These are phyloP conservation scores for Speoplatyrhinus poulsoni DNA, from an alignment of 2,113 vertebrate genomes.

Conservation along the genomic window DNA sequence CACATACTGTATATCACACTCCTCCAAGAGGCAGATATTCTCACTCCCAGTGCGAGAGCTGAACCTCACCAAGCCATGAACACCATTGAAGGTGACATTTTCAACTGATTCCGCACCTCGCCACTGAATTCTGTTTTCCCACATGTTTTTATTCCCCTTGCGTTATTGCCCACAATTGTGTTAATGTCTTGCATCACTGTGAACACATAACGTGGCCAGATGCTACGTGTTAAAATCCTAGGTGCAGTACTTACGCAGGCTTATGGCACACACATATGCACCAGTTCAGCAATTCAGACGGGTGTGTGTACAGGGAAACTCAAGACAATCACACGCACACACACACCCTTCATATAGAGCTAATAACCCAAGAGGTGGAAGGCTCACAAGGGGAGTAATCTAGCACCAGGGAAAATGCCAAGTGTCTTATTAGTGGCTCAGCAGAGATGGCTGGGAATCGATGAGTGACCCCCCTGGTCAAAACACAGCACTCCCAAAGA, in stretches of 20 bases:
- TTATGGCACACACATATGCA: constrained; percentile 35
- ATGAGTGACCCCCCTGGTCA: constrained; percentile 66
- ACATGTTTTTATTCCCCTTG: constrained; percentile 1
- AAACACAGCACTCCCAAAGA: constrained; percentile 60
- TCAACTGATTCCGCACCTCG: constrained; percentile 22
- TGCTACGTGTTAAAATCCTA: neutral
- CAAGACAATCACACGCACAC: constrained; percentile 14
- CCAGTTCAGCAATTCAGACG: constrained; percentile 7
- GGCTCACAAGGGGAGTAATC: constrained; percentile 56
- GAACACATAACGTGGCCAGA: constrained; percentile 3
- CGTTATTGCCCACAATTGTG: constrained; percentile 9
- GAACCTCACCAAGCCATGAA: constrained; percentile 19
- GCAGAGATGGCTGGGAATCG: constrained; percentile 65
- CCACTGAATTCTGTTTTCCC: neutral
- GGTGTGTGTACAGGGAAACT: constrained; percentile 4
- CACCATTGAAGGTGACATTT: constrained; percentile 43
- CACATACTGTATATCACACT: constrained; percentile 8
- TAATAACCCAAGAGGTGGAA: constrained; percentile 46
- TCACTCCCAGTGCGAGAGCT: constrained; percentile 23
- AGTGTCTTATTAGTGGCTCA: constrained; percentile 76
- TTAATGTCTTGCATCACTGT: constrained; percentile 37
- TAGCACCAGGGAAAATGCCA: constrained; percentile 72
- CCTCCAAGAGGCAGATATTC: constrained; percentile 43
- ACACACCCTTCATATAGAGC: constrained; percentile 14
- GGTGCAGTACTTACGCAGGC: constrained; percentile 1